Evolutionary conservation across 1,140 invertebrate genomes (phyloP).

Genomic region (Drosophila subobscura): DNA sequence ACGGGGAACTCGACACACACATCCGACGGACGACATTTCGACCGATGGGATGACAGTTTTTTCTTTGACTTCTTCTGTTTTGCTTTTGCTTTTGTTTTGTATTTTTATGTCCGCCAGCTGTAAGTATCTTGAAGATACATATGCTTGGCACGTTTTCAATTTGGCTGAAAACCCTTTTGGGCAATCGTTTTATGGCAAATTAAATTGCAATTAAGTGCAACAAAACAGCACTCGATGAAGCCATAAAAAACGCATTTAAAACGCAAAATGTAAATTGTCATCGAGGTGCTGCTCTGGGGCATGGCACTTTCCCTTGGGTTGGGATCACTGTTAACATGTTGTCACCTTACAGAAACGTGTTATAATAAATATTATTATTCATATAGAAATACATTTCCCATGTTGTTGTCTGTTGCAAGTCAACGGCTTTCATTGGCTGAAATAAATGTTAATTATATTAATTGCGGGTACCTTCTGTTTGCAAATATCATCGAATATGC

Average conservation of each 20-base stretch:
- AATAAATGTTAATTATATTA: conserved; percentile 32
- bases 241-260: conserved; percentile 61
- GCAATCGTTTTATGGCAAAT: conserved; percentile 67
- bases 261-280: conserved; percentile 49
- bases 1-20: no score
- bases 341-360: conserved; percentile 39
- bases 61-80: not conserved
- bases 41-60: no score
- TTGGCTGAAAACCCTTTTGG: conserved; percentile 68
- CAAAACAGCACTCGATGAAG: conserved; percentile 52
- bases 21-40: not conserved
- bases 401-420: conserved; percentile 4
- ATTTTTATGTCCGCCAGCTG: conserved; percentile 45
- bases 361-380: conserved; percentile 44
- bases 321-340: conserved; percentile 47
- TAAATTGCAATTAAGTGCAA: conserved; percentile 75
- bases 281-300: conserved; percentile 9
- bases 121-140: conserved; percentile 46
- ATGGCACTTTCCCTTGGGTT: conserved; percentile 26
- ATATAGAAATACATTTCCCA: conserved; percentile 14
- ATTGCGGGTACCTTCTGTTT: no score
- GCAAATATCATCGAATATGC: no score
- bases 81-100: conserved; percentile 2
- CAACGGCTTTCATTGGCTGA: conserved; percentile 22
- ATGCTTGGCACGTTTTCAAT: conserved; percentile 75